Evolutionary conservation across 2,797 vertebrate species (phyloP).

Genomic region (Coregonus sp.): DNA sequence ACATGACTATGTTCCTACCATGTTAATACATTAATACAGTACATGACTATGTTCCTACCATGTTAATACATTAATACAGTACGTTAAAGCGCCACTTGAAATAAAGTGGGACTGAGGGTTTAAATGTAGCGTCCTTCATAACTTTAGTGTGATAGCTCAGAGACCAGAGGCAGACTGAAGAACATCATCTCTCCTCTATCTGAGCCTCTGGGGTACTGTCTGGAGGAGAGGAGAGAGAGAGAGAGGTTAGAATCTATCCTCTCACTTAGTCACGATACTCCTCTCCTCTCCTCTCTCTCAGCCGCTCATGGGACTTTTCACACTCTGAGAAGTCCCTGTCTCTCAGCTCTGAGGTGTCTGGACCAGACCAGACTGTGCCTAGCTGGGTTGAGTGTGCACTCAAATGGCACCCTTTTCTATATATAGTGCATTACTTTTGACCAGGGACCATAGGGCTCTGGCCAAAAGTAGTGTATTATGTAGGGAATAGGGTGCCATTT

Average conservation of each 20-base stretch:
- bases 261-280: conserved; percentile 42
- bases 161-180: not conserved
- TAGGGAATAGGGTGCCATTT: too few species aligned
- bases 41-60: not conserved
- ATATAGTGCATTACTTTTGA: too few species aligned
- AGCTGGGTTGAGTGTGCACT: conserved; percentile 2
- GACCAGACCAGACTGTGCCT: conserved; percentile 54
- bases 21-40: not conserved
- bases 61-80: not conserved
- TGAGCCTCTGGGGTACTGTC: not conserved
- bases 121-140: conserved; percentile 20
- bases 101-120: not conserved
- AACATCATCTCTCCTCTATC: not conserved
- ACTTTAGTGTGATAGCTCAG: not conserved
- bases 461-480: too few species aligned
- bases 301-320: conserved; percentile 76
- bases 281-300: conserved; percentile 11
- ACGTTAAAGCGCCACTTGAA: not conserved
- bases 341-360: conserved; percentile 67
- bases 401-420: too few species aligned
- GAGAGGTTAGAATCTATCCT: conserved; percentile 55
- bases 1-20: not conserved
- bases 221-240: not conserved
- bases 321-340: conserved; percentile 61
- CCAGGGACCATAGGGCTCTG: too few species aligned